Conservation (phyloP, 2,113 vertebrate species). For the Poeciliopsis prolifica region DNA sequence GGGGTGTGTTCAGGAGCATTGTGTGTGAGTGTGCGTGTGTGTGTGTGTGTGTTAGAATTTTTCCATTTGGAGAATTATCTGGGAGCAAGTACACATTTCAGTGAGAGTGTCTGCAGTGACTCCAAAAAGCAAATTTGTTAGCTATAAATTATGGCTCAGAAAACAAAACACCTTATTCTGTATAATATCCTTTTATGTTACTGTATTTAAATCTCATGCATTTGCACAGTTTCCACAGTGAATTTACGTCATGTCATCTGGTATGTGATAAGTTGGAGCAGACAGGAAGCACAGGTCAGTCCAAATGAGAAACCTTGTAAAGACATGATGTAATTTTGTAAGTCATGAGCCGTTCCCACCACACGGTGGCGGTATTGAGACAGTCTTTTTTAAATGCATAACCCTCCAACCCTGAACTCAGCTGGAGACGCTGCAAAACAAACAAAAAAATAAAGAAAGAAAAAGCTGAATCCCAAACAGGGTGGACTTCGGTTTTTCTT, state of each 20-base stretch:
- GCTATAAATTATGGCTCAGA: no score
- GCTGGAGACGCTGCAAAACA: not conserved
- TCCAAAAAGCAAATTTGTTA: not conserved
- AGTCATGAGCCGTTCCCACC: slow-evolving; percentile 29
- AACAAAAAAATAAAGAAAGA: not conserved
- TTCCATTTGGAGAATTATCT: not conserved
- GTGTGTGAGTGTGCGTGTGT: no score
- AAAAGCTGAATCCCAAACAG: not conserved
- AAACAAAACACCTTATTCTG: no score
- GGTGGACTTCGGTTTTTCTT: no score
- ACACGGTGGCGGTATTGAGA: slow-evolving; percentile 46
- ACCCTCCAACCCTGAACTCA: slow-evolving; percentile 1
- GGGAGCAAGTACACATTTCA: not conserved
- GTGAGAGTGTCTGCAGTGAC: not conserved
- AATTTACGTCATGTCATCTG: not conserved
- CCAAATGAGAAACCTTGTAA: not conserved
- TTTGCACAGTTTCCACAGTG: not conserved
- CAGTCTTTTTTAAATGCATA: slow-evolving; percentile 7
- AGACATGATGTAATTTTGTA: slow-evolving; percentile 18
- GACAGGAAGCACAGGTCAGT: slow-evolving; percentile 4
- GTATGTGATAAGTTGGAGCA: not conserved
- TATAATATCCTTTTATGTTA: no score
- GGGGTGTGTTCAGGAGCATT: not conserved
- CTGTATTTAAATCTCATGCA: no score
- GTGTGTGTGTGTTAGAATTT: not conserved